Evolutionary conservation across 2,113 vertebrate species (phyloP).

Genomic region (Dolichotis patagonum): DNA sequence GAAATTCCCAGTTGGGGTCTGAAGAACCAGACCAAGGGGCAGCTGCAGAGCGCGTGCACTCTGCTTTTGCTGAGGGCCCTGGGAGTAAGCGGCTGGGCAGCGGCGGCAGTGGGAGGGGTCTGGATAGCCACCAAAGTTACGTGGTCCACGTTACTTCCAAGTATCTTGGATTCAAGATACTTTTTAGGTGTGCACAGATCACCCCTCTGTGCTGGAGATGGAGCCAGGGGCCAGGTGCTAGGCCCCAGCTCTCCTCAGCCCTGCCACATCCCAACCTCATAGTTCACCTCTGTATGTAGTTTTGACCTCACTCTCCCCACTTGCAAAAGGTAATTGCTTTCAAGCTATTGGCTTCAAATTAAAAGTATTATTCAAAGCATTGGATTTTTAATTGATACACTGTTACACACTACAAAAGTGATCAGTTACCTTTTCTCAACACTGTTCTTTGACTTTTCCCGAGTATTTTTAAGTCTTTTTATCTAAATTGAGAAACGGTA

Average conservation of each 20-base stretch:
- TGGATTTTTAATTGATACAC: neutral
- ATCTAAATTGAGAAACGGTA: conserved; percentile 22
- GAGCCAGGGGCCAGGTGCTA: neutral
- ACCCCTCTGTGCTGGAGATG: neutral
- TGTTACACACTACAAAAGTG: neutral
- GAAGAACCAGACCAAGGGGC: neutral
- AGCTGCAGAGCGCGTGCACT: neutral
- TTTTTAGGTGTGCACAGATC: neutral
- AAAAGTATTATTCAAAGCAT: neutral
- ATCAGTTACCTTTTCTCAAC: neutral
- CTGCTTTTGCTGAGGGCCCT: neutral
- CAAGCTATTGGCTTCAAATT: neutral
- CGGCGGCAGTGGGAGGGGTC: neutral
- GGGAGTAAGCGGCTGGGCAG: neutral
- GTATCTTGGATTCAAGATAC: neutral
- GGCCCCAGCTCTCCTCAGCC: neutral
- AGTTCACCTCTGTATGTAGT: neutral
- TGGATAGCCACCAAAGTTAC: neutral
- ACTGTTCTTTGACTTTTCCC: neutral
- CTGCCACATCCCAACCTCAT: neutral
- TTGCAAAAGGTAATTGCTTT: neutral
- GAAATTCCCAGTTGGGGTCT: neutral
- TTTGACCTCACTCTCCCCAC: neutral
- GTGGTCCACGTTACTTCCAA: no score
- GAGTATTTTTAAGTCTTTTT: conserved; percentile 16